A percentile compares a stretch with the other conserved stretches of the same genome.
These are phyloP conservation scores for Amazona guildingii DNA, from an alignment of 2,113 vertebrate genomes.

Conservation along the genomic window DNA sequence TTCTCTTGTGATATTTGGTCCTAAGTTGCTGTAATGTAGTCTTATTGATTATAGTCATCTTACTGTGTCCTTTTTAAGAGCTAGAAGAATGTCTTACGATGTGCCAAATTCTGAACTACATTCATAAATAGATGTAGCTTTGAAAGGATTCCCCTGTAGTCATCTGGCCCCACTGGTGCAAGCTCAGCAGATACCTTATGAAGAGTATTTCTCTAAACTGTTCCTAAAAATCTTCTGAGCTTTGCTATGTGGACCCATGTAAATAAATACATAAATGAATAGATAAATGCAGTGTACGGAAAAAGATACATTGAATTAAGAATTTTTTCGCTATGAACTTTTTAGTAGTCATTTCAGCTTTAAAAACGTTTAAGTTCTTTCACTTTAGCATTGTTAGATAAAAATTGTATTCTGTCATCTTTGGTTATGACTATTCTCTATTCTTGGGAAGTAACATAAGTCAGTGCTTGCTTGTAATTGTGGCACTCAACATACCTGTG, in stretches of 20 bases:
- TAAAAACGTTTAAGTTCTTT: neutral
- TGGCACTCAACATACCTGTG: fast-evolving
- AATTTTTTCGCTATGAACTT: neutral
- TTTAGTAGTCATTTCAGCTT: neutral
- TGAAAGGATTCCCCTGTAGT: neutral
- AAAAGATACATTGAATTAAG: neutral
- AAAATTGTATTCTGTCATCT: neutral
- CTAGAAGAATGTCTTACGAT: neutral
- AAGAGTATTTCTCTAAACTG: neutral
- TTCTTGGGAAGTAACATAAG: neutral
- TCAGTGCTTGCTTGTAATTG: neutral
- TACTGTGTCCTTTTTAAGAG: neutral
- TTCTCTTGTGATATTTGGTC: neutral
- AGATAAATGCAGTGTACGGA: neutral
- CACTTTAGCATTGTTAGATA: neutral
- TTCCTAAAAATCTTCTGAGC: neutral
- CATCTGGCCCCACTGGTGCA: neutral
- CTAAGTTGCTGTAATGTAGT: neutral
- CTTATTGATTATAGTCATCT: neutral
- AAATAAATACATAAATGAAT: neutral
- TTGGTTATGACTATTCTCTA: neutral
- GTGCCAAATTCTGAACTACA: neutral
- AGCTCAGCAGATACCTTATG: neutral
- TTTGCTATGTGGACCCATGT: neutral
- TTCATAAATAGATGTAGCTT: neutral